Conservation (phyloP, 2,888 invertebrate genomes). For the Sminthurinus aureus region DNA sequence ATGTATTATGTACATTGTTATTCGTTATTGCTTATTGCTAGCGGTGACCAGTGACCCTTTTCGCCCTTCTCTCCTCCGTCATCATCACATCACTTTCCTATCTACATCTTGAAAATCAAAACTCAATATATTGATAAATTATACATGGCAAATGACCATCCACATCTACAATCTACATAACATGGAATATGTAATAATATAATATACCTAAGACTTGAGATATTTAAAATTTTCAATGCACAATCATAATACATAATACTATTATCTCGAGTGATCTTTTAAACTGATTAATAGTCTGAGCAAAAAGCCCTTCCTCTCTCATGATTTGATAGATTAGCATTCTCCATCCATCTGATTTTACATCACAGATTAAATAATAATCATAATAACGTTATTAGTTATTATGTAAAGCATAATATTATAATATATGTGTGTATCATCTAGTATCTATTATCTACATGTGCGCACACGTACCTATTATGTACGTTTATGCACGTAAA, state of each 20-base stretch:
- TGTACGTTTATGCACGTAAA: not conserved
- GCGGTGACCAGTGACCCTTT: not conserved
- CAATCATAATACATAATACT: not conserved
- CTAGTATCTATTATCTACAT: not conserved
- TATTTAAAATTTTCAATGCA: not conserved
- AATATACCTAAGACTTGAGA: not conserved
- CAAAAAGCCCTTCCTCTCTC: not conserved
- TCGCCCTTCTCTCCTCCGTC: not conserved
- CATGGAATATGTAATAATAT: not conserved
- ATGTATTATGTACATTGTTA: too few species aligned
- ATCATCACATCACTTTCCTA: too few species aligned
- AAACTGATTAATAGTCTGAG: slow-evolving; percentile 10
- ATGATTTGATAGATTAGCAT: slow-evolving; percentile 30
- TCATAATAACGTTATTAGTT: not conserved
- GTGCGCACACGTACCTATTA: not conserved
- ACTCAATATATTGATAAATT: not conserved
- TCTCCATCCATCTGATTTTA: slow-evolving; percentile 6
- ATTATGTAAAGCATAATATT: too few species aligned
- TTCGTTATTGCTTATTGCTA: too few species aligned
- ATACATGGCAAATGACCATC: not conserved
- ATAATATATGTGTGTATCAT: too few species aligned
- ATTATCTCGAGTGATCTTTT: slow-evolving; percentile 9
- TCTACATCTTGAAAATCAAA: too few species aligned
- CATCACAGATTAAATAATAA: slow-evolving; percentile 9
- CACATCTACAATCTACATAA: not conserved